Percentiles rank a stretch among this genome's conserved stretches.
Evolutionary conservation across 2,113 vertebrate genomes (phyloP).

Genomic region (Melanostigma gelatinosum): DNA sequence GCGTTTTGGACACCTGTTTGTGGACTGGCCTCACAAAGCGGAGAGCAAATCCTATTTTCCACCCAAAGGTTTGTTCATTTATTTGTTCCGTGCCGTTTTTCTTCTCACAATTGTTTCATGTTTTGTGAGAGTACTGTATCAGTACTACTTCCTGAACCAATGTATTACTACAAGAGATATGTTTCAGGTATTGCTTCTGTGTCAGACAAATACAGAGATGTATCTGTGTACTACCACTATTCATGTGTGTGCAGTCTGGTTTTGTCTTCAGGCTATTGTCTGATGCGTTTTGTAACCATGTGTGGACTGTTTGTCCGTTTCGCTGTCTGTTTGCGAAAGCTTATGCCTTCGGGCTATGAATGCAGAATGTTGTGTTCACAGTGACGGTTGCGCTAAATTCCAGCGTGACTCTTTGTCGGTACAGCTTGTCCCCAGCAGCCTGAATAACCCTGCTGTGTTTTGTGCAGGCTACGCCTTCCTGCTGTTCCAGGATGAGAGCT

Average conservation of each 20-base stretch:
- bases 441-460: slow-evolving; percentile 41
- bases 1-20: slow-evolving; percentile 80
- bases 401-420: slow-evolving; percentile 31
- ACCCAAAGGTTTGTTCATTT: slow-evolving; percentile 71
- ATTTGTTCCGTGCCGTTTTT: background rate
- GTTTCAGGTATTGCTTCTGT: background rate
- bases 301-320: slow-evolving; percentile 21
- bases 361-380: slow-evolving; percentile 20
- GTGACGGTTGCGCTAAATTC: slow-evolving; percentile 32
- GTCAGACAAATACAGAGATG: no score
- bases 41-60: slow-evolving; percentile 82
- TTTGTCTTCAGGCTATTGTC: slow-evolving; percentile 2
- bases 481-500: slow-evolving; percentile 99
- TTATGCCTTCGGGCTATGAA: slow-evolving; percentile 39
- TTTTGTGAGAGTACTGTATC: background rate
- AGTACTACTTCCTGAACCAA: background rate
- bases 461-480: slow-evolving; percentile 95
- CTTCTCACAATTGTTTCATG: background rate
- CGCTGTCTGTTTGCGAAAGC: slow-evolving; percentile 41
- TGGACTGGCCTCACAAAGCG: slow-evolving; percentile 82
- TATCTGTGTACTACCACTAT: background rate
- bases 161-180: background rate
- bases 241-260: slow-evolving; percentile 9
- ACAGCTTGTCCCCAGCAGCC: slow-evolving; percentile 9
- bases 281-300: slow-evolving; percentile 28